Base-by-base conservation (phyloP, 2,888 invertebrate genomes). In the Cataglyphis livida region DNA sequence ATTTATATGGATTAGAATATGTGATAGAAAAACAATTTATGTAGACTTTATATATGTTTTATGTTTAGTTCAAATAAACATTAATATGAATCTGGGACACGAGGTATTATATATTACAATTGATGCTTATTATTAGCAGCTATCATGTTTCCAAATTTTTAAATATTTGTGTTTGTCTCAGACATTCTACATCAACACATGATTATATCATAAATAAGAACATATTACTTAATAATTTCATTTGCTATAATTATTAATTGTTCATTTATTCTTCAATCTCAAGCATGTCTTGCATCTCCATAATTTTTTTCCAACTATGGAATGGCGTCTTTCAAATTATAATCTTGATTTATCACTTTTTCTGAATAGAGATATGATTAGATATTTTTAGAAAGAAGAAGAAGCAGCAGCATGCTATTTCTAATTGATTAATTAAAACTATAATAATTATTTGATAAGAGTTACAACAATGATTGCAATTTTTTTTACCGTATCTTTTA, bases 201-300 rank as follows among this genome's bases (percentile, higher is more conserved):
- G 48, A 48, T 76, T 59, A 73, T 59, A 32, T 48, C 44, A 54
- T 62, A 68, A 81, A 68, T 82, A 54, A 75, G 44, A 54, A 21
- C 83, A 64, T 81, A 78, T 88, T 91, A 76, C 88, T 90, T 87
- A 90, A 91, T 91, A 85, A 87, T 82, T 85, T 88, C 81, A 68
- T 76, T 83, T 85, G 71, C 78, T 86, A 81, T 78, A 74, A 84
- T 88, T 85, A 85, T 81, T 89, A 84, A 71, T 73, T 68, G 81
- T 59, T 84, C 79, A 84, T 6, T 85, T 91, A 89, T 89, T 89
- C 84, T 89, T 87, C 85, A 88, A 85, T 75, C 85, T 91, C 87
- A 87, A 90, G 91, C 92, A 92, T 91, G 92, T 82, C 81, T 82
- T 85, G 81, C 79, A 82, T 74, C 18, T 84, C 64, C 62, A 75